phyloP scores from a whole-genome alignment of 2,888 invertebrate genomes.

The Ectemnius lituratus region DNA sequence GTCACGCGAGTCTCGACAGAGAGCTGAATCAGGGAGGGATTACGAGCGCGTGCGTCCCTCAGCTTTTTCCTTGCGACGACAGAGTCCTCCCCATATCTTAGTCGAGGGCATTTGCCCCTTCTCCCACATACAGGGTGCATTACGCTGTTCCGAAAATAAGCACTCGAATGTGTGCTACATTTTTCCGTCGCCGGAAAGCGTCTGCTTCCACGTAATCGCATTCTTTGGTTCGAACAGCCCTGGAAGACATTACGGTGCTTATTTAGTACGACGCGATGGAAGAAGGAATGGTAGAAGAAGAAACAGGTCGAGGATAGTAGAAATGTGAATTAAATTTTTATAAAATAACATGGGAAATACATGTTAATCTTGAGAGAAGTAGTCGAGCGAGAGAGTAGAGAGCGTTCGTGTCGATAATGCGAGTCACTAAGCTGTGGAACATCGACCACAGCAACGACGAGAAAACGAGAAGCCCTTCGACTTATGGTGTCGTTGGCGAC shows the following conservation, averaged over 20 bases:
- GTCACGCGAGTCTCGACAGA: constrained; percentile 3
- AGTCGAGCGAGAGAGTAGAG: neutral
- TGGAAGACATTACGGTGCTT: too few relatives aligned
- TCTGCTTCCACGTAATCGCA: too few relatives aligned
- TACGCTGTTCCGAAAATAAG: too few relatives aligned
- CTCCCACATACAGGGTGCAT: too few relatives aligned
- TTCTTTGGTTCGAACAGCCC: neutral
- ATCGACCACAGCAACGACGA: neutral
- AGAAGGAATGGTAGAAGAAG: too few relatives aligned
- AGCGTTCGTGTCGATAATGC: constrained; percentile 25
- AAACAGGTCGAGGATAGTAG: too few relatives aligned
- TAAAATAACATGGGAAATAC: neutral
- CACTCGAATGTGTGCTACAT: too few relatives aligned
- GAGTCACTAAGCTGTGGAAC: constrained; percentile 16
- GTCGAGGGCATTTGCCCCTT: neutral
- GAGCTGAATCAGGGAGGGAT: neutral
- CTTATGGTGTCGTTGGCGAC: constrained; percentile 23
- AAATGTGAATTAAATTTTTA: too few relatives aligned
- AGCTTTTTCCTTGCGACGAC: neutral
- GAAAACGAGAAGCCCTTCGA: constrained; percentile 52
- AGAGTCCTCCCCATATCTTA: neutral
- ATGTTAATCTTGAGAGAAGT: neutral
- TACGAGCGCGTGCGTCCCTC: neutral
- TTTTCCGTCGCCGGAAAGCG: too few relatives aligned
- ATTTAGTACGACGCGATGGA: too few relatives aligned